These are phyloP conservation scores for Luehdorfia chinensis DNA, from an alignment of 1,140 invertebrate species.

Conservation along the genomic window DNA sequence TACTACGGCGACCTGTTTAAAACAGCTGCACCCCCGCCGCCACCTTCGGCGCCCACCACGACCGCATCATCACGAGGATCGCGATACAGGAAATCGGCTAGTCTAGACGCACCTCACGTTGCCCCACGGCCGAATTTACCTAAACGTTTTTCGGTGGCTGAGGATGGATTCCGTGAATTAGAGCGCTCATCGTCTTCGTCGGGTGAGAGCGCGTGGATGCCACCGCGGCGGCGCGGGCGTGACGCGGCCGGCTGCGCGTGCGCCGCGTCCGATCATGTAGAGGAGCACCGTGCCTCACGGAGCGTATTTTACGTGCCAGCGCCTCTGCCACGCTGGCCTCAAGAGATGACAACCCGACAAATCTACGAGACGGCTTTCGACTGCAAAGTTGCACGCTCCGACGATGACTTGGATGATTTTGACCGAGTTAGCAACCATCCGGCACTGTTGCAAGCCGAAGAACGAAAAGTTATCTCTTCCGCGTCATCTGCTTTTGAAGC, in stretches of 20 bases:
- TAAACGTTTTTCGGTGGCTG: slow-evolving; percentile 82
- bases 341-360: slow-evolving; percentile 81
- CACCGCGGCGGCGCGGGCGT: slow-evolving; percentile 79
- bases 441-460: slow-evolving; percentile 80
- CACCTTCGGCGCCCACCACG: slow-evolving; percentile 50
- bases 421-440: slow-evolving; percentile 89
- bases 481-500: slow-evolving; percentile 71
- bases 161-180: slow-evolving; percentile 79
- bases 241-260: slow-evolving; percentile 81
- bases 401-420: slow-evolving; percentile 89
- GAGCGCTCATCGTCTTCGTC: slow-evolving; percentile 72
- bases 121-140: slow-evolving; percentile 67
- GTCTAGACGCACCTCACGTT: slow-evolving; percentile 82
- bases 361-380: slow-evolving; percentile 94
- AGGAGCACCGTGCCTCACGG: slow-evolving; percentile 78
- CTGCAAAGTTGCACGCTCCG: slow-evolving; percentile 88
- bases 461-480: slow-evolving; percentile 68
- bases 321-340: slow-evolving; percentile 81
- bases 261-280: slow-evolving; percentile 81
- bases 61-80: slow-evolving; percentile 65
- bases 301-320: slow-evolving; percentile 80
- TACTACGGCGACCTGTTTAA: slow-evolving; percentile 88
- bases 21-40: slow-evolving; percentile 43
- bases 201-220: slow-evolving; percentile 77
- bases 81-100: slow-evolving; percentile 80